A percentile compares a stretch with the other conserved stretches of the same genome.
These are phyloP conservation scores for Scolopax rusticola DNA, from an alignment of 2,797 vertebrate species.

Conservation along the genomic window DNA sequence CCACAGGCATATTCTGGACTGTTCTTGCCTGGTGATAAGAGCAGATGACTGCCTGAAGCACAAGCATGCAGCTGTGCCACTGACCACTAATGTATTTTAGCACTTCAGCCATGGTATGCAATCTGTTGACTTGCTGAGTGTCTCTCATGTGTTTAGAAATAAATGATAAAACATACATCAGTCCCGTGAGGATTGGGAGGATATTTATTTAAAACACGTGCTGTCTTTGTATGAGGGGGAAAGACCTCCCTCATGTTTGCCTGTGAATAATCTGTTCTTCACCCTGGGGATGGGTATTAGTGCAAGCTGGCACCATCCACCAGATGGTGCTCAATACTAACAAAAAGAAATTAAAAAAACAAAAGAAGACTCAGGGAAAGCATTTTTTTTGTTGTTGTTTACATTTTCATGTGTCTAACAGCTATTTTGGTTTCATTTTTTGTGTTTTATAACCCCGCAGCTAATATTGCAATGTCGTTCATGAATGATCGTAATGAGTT, in stretches of 20 bases:
- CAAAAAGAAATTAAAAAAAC: background rate
- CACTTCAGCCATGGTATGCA: background rate
- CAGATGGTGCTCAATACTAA: slow-evolving; percentile 68
- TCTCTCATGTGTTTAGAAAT: background rate
- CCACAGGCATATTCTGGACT: background rate
- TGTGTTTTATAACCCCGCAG: background rate
- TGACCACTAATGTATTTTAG: background rate
- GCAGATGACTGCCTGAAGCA: background rate
- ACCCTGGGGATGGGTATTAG: too few relatives aligned
- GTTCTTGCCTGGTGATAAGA: background rate
- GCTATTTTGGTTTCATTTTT: background rate
- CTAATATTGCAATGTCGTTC: background rate
- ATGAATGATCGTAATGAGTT: background rate
- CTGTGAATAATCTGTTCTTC: background rate
- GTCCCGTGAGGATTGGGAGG: background rate
- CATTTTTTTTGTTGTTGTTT: background rate
- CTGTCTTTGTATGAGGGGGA: background rate
- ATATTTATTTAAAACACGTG: background rate
- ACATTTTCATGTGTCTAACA: background rate
- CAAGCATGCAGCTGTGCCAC: background rate
- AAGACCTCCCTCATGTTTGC: background rate
- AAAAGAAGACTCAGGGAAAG: background rate
- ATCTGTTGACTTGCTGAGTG: accelerated
- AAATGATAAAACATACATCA: background rate
- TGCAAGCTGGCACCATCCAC: slow-evolving; percentile 15